Evolutionary conservation across 2,888 invertebrate genomes (phyloP), one percentile per base, ranked within the genome.

Genomic region (Herminia tarsipennalis): DNA sequence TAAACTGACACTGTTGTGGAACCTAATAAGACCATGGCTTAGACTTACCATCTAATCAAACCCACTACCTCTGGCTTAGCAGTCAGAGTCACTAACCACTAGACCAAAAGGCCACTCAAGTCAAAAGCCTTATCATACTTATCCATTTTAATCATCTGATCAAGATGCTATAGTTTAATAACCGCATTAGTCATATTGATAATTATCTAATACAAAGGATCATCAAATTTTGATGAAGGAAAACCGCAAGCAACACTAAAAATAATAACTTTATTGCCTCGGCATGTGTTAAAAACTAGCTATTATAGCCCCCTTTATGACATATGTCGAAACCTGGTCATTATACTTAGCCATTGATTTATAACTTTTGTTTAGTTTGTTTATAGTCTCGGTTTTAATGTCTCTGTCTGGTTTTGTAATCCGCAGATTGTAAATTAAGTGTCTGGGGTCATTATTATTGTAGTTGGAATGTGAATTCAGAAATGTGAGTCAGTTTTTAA

Each of bases 241-340:
- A 37, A 37, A 20, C 20, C 5, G 9, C 68, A 59, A 63, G 58
- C 60, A 62, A 56, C 69, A 74, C 58, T 78, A 79, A 79, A 81
- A 77, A 77, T 78, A 70, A 74, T 73, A 64, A 75, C 13, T 37
- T 81, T 76, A 81, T 65, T 56, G 58, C 67, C 29, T 38, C 37
- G 70, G 66, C 71, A 71, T 67, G 75, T 82, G 81, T 82, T 73
- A 75, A 77, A 79, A 78, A 73, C 56, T 13, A 21, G 36, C 34
- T 22, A 29, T 28, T 32, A 32, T 9, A 18, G n/a, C n/a, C 18
- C 17, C 33, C 34, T 13, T 40, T 20, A 24, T 10, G 13, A 32
- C 32, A 33, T 25, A 24, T 25, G 32, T 40, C 25, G 20, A 20
- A 33, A 25, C 30, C 17, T 16, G 9, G 12, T 10, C 13, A 12